Base-by-base conservation (phyloP, 92 coral and sea anemone genomes). In the Zoanthus sansibaricus region DNA sequence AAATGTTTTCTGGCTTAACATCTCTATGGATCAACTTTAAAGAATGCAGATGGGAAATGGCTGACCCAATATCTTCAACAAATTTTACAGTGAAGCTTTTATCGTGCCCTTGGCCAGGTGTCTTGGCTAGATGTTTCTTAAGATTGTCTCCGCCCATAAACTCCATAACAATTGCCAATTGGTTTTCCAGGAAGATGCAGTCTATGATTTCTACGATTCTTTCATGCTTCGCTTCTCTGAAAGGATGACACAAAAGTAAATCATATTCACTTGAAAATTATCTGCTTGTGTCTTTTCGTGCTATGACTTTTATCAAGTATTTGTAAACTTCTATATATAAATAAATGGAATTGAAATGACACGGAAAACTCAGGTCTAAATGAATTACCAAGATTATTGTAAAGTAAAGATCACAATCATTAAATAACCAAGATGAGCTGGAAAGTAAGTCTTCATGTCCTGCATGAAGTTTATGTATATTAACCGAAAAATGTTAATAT, bases 21-120 rank as follows among this genome's bases (percentile, higher is more conserved):
- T 91, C 94, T 87, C 94, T 83, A 54, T 91, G 94, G 5, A 88
- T 91, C 77, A 91, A 52, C 6, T 83, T 79, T 55, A 73, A 71
- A 7, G 91, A 87, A 47, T 91, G 94, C 0, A 91, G 89, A 54
- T 91, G 94, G 37, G 82, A 89, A 72, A 91, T 73, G 3, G 94
- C 94, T 46, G 94, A 91, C 14, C 94, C 94, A 56, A 91, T 91
- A 45, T 88, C 91, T 74, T 91, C 94, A n/a, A 76, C 75, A 86
- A 91, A 91, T 31, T 78, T 84, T 30, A 88, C 66, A 0, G 94
- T 83, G 21, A 91, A 91, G 20, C 72, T 73, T 51, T 78, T 88
- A 12, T 58, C 86, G 46, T 88, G 89, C 15, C 89, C 89, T 49
- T 72, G 61, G 2, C 51, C 84, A 0, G 78, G 76, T 12, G 76